These are phyloP conservation scores for Homarus americanus DNA, from an alignment of 1,140 invertebrate species.

Conservation along the genomic window DNA sequence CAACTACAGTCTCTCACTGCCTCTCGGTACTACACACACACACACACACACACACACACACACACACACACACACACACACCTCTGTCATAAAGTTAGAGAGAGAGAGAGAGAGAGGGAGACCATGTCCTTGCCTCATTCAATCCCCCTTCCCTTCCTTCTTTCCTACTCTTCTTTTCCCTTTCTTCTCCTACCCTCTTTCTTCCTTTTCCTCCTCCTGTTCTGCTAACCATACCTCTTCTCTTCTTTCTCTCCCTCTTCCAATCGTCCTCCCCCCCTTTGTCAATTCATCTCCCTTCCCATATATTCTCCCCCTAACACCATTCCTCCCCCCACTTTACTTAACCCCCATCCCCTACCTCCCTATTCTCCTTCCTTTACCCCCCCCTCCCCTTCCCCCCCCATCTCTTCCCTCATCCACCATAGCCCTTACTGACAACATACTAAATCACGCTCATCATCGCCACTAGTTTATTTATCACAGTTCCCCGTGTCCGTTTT, in stretches of 20 bases:
- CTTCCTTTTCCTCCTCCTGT: neutral
- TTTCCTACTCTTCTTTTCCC: neutral
- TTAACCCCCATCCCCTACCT: neutral
- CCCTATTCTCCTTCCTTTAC: neutral
- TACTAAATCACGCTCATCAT: slow-evolving; percentile 59
- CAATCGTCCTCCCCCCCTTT: neutral
- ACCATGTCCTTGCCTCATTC: neutral
- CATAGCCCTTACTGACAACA: slow-evolving; percentile 25
- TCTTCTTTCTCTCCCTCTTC: neutral
- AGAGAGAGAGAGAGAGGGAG: no score
- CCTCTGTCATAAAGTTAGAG: no score
- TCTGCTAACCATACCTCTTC: no score
- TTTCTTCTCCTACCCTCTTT: neutral
- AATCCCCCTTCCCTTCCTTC: neutral
- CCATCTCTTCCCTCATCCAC: neutral
- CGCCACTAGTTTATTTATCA: slow-evolving; percentile 67
- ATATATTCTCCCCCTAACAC: neutral
- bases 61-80: no score
- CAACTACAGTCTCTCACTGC: no score
- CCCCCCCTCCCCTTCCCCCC: neutral
- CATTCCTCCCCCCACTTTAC: neutral
- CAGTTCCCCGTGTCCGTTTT: slow-evolving; percentile 59
- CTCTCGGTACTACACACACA: no score
- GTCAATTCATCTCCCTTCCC: neutral
- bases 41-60: no score